phyloP scores from a whole-genome alignment of 2,888 invertebrate genomes.

The Orgyia antiqua region DNA sequence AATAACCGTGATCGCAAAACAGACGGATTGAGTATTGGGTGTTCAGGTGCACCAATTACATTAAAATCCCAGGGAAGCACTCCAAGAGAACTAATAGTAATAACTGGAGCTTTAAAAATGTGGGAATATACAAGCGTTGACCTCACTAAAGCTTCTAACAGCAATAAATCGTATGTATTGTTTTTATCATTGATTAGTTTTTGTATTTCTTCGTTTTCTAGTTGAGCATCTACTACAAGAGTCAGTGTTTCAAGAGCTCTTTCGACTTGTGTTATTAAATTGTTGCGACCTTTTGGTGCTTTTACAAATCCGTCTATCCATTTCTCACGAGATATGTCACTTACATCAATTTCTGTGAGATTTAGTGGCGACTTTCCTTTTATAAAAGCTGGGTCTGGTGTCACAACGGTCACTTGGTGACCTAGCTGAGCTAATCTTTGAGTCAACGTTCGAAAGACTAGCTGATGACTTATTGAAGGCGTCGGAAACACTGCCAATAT shows the following conservation, averaged over 20 bases:
- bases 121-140: slow-evolving; percentile 30
- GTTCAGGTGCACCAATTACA: slow-evolving; percentile 7
- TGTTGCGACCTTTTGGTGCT: slow-evolving; percentile 7
- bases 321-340: slow-evolving; percentile 37
- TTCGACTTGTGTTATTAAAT: slow-evolving; percentile 11
- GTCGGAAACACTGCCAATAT: slow-evolving; percentile 40
- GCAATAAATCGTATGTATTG: slow-evolving; percentile 27
- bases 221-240: slow-evolving; percentile 17
- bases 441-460: slow-evolving; percentile 50
- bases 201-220: slow-evolving; percentile 13
- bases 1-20: background rate
- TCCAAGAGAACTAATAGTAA: slow-evolving; percentile 40
- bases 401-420: slow-evolving; percentile 59
- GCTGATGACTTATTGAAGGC: slow-evolving; percentile 65
- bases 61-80: slow-evolving; percentile 17
- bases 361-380: slow-evolving; percentile 39
- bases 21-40: slow-evolving; percentile 1
- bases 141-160: slow-evolving; percentile 32
- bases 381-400: slow-evolving; percentile 49
- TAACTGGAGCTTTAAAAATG: slow-evolving; percentile 36
- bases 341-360: slow-evolving; percentile 54
- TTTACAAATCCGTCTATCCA: slow-evolving; percentile 13
- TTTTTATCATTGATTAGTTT: slow-evolving; percentile 13
- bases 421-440: slow-evolving; percentile 55
- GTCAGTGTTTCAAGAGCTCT: slow-evolving; percentile 9